These are phyloP conservation scores for Nomada hirtipes DNA, from an alignment of 2,888 invertebrate genomes.

Conservation along the genomic window DNA sequence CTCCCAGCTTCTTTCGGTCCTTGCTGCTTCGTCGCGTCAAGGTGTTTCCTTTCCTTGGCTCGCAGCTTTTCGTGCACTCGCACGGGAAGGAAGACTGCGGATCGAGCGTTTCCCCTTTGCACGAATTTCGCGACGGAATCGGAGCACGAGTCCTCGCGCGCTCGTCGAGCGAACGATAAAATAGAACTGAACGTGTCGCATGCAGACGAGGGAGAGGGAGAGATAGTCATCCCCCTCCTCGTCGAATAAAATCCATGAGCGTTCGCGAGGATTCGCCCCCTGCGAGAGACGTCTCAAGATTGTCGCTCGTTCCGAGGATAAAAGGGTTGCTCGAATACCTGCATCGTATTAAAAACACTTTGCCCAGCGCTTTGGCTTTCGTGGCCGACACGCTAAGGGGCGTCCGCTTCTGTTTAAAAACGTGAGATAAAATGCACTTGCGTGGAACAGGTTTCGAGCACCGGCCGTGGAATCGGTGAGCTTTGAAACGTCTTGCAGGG, in stretches of 20 bases:
- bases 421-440: neutral
- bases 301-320: too few relatives aligned
- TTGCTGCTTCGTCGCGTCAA: neutral
- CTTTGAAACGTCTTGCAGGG: neutral
- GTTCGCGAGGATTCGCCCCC: neutral
- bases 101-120: conserved; percentile 15
- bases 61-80: neutral
- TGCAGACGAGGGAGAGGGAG: too few relatives aligned
- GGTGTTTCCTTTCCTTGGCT: neutral
- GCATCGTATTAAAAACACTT: neutral
- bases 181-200: too few relatives aligned
- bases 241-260: neutral
- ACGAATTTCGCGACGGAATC: conserved; percentile 14
- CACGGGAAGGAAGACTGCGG: conserved; percentile 65
- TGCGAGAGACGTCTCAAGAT: neutral
- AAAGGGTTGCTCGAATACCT: too few relatives aligned
- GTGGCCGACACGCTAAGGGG: neutral
- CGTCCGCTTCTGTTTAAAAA: conserved; percentile 10
- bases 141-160: neutral
- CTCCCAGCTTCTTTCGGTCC: neutral
- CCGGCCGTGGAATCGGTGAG: neutral
- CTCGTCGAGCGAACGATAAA: neutral
- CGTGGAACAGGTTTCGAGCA: too few relatives aligned
- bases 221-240: too few relatives aligned
- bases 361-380: neutral